These are phyloP conservation scores for Petromus typicus DNA, from an alignment of 2,113 vertebrate species.

Conservation along the genomic window DNA sequence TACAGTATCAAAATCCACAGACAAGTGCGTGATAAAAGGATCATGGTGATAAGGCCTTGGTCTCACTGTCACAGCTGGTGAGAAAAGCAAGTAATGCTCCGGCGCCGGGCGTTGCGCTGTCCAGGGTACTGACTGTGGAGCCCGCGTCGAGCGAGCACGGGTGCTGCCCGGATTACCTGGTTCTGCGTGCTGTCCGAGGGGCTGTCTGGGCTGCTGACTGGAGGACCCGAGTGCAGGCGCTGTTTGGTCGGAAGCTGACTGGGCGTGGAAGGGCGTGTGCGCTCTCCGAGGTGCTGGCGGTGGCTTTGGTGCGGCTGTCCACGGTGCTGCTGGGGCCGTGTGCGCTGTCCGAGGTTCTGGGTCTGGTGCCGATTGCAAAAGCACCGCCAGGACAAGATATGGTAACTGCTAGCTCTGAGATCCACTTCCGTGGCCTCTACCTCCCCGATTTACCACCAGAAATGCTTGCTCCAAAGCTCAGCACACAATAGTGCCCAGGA, in stretches of 20 bases:
- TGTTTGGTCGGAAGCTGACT: too few species aligned
- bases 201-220: too few species aligned
- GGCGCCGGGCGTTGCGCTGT: background rate
- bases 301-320: background rate
- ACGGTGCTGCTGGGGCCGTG: background rate
- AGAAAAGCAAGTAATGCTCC: fast-evolving
- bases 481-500: background rate
- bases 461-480: background rate
- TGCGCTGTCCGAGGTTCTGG: background rate
- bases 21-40: background rate
- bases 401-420: too few species aligned
- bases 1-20: background rate
- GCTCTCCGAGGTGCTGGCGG: background rate
- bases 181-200: too few species aligned
- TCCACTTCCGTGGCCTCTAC: background rate
- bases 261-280: background rate
- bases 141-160: too few species aligned
- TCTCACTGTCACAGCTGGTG: background rate
- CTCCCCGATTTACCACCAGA: background rate
- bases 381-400: too few species aligned
- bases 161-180: too few species aligned
- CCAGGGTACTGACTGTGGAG: background rate
- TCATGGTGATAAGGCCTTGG: background rate
- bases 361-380: too few species aligned
- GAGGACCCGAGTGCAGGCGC: too few species aligned